Evolutionary conservation across 2,113 vertebrate genomes (phyloP), one percentile per base, ranked within the genome.

Genomic region (Castor canadensis): DNA sequence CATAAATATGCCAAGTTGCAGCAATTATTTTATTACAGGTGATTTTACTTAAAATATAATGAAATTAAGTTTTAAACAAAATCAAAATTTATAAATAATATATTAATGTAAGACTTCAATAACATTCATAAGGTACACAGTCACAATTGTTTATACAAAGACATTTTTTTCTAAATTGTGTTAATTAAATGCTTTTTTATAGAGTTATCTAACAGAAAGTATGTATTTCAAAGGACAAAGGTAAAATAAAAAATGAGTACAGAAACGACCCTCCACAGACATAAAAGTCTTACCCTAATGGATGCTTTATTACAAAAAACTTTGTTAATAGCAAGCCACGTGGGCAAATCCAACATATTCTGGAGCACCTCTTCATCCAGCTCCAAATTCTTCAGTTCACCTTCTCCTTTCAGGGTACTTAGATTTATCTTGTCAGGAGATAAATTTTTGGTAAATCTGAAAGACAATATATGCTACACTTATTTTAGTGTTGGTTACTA

Each of bases 401-500:
- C 99, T 98, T 99, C 99, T 26, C 99, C 99, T 96, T 99, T 99
- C 85, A 99, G 98, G 0, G 99, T 99, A 98, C 99, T 99, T 96
- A 99, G 98, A 98, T 99, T 99, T 98, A 99, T 99, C 98, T 99
- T 99, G 98, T 99, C 99, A 85, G 99, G 99, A 12, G 99, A 99
- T 95, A 99, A 98, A 98, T 99, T 99, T 98, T 99, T 99, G 90
- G 99, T 99, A 98, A 99, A 99, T 98, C 99, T 99, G 97, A 91
- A 98, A 97, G 30, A 95, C 89, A 98, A 97, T 12, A 82, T 0
- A 69, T 15, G 49, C 67, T 47, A 93, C 40, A 56, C 67, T 79
- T 76, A 93, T 56, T 75, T 95, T 75, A 62, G 28, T 43, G 79
- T 89, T 47, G 88, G 58, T 90, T 87, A 95, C 28, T 81, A 8